Percentiles rank a stretch among this genome's conserved stretches.
Conservation (phyloP, 2,797 vertebrate species). For the Linurgus olivaceus region DNA sequence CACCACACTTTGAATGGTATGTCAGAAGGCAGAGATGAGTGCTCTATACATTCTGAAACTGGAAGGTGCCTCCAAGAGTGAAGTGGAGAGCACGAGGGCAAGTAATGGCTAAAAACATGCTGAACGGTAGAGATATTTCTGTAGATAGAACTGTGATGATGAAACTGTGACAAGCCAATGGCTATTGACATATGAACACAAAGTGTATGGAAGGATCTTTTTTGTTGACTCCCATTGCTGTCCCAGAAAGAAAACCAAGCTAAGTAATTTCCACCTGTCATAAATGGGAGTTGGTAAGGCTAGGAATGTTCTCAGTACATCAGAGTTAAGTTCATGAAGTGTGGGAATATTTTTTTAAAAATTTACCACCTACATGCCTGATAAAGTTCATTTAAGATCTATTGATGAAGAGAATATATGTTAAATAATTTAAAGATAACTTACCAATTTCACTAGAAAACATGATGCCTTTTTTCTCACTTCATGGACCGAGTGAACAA, state of each 20-base stretch:
- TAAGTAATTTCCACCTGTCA: background rate
- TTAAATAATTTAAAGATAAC: background rate
- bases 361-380: background rate
- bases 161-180: background rate
- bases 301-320: background rate
- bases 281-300: background rate
- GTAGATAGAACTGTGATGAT: background rate
- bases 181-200: background rate
- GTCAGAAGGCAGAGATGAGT: background rate
- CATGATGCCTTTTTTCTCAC: background rate
- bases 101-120: background rate
- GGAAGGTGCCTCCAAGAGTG: background rate
- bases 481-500: background rate
- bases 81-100: background rate
- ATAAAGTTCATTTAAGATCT: background rate
- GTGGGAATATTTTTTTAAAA: background rate
- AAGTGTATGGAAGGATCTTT: background rate
- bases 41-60: background rate
- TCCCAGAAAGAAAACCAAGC: background rate
- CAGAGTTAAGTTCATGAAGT: background rate
- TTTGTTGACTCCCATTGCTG: background rate
- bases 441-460: background rate
- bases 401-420: background rate
- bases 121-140: background rate
- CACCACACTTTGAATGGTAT: background rate